A percentile compares a stretch with the other conserved stretches of the same genome.
These are phyloP conservation scores for Drosophila grimshawi DNA, from an alignment of 1,140 invertebrate genomes.

Conservation along the genomic window DNA sequence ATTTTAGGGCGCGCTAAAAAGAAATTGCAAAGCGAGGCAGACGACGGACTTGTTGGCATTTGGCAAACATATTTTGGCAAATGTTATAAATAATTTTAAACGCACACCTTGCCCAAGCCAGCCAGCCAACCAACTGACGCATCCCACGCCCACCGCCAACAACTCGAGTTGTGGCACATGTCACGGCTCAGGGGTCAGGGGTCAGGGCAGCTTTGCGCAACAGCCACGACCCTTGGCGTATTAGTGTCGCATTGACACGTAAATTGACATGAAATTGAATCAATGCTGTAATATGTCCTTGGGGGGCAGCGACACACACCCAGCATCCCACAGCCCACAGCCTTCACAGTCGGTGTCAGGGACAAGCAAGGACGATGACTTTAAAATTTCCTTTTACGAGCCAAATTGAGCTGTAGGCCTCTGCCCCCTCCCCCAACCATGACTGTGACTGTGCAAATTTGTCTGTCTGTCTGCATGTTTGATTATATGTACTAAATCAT, in stretches of 20 bases:
- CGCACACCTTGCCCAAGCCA: conserved; percentile 54
- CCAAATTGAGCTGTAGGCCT: conserved; percentile 76
- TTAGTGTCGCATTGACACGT: conserved; percentile 84
- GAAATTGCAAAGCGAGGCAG: conserved; percentile 50
- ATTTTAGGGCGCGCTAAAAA: conserved; percentile 42
- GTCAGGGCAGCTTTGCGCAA: conserved; percentile 29
- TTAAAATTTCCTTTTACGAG: conserved; percentile 71
- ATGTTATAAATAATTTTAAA: conserved; percentile 84
- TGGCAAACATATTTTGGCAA: conserved; percentile 79
- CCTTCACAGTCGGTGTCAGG: conserved; percentile 18
- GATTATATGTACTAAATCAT: conserved; percentile 77
- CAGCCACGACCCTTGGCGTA: conserved; percentile 73
- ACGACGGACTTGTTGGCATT: conserved; percentile 51
- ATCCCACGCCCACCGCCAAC: neutral
- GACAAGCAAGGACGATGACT: conserved; percentile 69
- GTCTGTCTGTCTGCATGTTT: conserved; percentile 77
- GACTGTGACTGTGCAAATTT: conserved; percentile 76
- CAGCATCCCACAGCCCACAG: neutral
- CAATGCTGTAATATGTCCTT: conserved; percentile 84
- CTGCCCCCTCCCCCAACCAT: neutral
- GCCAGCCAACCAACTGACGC: neutral
- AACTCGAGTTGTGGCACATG: conserved; percentile 15
- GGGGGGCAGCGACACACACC: conserved; percentile 56
- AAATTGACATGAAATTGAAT: conserved; percentile 85
- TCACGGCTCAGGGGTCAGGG: conserved; percentile 30